phyloP scores from a whole-genome alignment of 2,888 invertebrate genomes.

The Strigamia transsilvanica region DNA sequence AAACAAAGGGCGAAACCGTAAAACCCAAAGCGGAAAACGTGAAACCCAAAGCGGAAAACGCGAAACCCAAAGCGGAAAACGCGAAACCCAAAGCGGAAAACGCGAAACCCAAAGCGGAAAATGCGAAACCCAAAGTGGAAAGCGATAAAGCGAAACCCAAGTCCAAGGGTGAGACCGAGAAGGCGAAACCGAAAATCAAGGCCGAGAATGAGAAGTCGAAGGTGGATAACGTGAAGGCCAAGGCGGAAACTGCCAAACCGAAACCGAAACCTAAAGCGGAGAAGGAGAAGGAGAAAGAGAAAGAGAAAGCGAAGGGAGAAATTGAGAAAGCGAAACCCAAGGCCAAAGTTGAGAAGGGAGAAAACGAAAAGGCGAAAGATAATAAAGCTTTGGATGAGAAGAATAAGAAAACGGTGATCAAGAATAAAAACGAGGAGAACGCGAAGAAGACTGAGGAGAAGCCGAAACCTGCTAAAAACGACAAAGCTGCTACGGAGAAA shows the following conservation, averaged over 20 bases:
- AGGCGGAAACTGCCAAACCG: background rate
- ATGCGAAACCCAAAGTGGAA: background rate
- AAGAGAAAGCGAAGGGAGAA: too few relatives aligned
- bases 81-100: background rate
- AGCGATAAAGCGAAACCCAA: background rate
- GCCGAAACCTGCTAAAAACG: slow-evolving; percentile 54
- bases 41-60: background rate
- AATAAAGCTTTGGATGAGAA: slow-evolving; percentile 26
- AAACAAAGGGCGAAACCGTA: background rate
- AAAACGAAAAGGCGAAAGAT: background rate
- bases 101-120: background rate
- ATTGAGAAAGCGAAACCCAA: background rate
- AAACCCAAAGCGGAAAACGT: background rate
- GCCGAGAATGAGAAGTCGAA: background rate
- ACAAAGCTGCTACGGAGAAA: slow-evolving; percentile 30
- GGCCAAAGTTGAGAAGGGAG: slow-evolving; percentile 57
- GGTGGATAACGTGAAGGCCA: too few relatives aligned
- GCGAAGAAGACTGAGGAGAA: slow-evolving; percentile 51
- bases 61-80: background rate
- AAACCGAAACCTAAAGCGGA: background rate
- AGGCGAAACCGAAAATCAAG: background rate
- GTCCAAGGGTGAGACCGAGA: background rate
- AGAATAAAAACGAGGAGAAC: background rate
- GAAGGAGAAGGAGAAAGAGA: background rate
- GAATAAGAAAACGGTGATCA: slow-evolving; percentile 50